A percentile compares a stretch with the other conserved stretches of the same genome.
Conservation (phyloP, 1,140 invertebrate genomes). For the Stenopsyche tienmushanensis region DNA sequence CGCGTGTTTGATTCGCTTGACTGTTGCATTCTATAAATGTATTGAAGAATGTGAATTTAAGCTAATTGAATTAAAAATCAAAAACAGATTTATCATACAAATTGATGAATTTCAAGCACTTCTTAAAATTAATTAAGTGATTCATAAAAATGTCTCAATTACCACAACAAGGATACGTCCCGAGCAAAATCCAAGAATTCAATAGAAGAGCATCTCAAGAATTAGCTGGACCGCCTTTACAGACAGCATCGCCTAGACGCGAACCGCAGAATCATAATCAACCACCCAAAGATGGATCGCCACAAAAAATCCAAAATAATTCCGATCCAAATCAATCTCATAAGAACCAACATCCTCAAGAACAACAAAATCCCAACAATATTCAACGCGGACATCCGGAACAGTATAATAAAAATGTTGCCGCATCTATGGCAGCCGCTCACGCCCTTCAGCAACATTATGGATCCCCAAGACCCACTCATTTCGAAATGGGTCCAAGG, state of each 20-base stretch:
- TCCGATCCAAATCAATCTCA: constrained; percentile 33
- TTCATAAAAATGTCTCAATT: constrained; percentile 48
- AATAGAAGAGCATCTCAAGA: constrained; percentile 50
- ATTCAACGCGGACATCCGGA: constrained; percentile 37
- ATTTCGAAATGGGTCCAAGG: constrained; percentile 55
- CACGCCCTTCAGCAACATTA: constrained; percentile 38
- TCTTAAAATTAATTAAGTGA: not conserved
- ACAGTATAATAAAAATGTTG: constrained; percentile 28
- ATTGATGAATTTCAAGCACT: not conserved
- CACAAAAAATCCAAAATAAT: constrained; percentile 36
- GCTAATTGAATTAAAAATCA: no score
- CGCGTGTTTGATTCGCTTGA: not conserved
- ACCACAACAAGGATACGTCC: constrained; percentile 51
- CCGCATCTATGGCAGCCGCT: constrained; percentile 19
- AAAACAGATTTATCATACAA: not conserved
- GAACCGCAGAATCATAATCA: constrained; percentile 43
- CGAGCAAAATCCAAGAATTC: constrained; percentile 53
- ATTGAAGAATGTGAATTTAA: no score
- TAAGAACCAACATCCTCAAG: not conserved
- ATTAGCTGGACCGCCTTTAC: constrained; percentile 42
- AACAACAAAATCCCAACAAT: constrained; percentile 13
- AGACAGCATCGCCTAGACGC: constrained; percentile 32
- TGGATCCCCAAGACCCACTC: constrained; percentile 44
- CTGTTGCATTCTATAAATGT: no score
- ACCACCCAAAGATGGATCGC: constrained; percentile 36